These are phyloP conservation scores for Scelioninae gen. 2 DNA, from an alignment of 2,888 invertebrate species.

Conservation along the genomic window DNA sequence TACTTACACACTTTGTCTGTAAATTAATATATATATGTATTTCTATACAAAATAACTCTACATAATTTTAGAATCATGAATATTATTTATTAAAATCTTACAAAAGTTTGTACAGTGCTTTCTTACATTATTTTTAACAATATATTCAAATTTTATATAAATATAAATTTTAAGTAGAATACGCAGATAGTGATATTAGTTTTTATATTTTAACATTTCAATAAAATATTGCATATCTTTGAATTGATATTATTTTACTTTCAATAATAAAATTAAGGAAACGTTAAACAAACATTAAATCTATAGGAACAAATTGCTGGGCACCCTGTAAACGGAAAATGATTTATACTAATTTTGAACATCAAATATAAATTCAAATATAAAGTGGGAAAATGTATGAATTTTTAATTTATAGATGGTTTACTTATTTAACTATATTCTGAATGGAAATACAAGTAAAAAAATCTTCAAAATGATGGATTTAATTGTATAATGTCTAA, in stretches of 20 bases:
- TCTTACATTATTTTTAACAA: constrained; percentile 29
- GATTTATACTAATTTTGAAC: too few species aligned
- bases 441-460: too few species aligned
- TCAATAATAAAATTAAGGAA: constrained; percentile 3
- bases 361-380: too few species aligned
- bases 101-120: constrained; percentile 35
- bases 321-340: too few species aligned
- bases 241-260: neutral
- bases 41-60: neutral
- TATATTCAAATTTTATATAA: constrained; percentile 15
- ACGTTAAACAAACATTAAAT: constrained; percentile 1
- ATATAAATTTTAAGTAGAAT: constrained; percentile 21
- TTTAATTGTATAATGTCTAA: too few species aligned
- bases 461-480: too few species aligned
- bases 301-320: constrained; percentile 43
- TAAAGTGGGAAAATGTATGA: too few species aligned
- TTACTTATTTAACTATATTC: too few species aligned
- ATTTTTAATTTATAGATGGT: too few species aligned
- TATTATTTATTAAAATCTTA: constrained; percentile 39
- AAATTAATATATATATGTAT: neutral
- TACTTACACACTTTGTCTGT: too few species aligned
- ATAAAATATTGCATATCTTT: constrained; percentile 24
- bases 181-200: constrained; percentile 4
- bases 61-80: constrained; percentile 4
- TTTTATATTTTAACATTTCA: constrained; percentile 22